Conservation (phyloP, 2,888 invertebrate species). For the Drosophila nr. medialis region DNA sequence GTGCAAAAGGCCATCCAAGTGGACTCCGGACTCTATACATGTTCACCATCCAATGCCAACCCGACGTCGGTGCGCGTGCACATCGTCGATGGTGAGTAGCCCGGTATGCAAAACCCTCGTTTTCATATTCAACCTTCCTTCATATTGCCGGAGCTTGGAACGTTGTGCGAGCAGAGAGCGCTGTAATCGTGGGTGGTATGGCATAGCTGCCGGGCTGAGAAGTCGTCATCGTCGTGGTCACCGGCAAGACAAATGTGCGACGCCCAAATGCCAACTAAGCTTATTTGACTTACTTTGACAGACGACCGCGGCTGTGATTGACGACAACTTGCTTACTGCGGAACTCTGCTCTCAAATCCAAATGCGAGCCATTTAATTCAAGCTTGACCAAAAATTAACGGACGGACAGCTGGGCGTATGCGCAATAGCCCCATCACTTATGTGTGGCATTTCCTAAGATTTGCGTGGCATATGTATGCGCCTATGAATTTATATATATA, state of each 20-base stretch:
- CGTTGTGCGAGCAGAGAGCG: constrained; percentile 1
- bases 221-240: constrained; percentile 6
- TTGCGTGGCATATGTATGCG: background rate
- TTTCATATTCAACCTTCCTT: constrained; percentile 20
- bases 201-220: background rate
- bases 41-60: constrained; percentile 93
- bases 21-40: constrained; percentile 93
- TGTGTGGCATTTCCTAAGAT: background rate
- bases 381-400: constrained; percentile 8
- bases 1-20: constrained; percentile 92
- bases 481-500: background rate
- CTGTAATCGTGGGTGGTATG: background rate
- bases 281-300: constrained; percentile 68
- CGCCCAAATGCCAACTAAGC: constrained; percentile 63
- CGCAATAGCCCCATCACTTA: background rate
- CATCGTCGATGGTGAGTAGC: constrained; percentile 92
- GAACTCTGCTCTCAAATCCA: background rate
- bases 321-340: constrained; percentile 50
- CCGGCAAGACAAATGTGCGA: constrained; percentile 62
- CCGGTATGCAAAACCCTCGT: constrained; percentile 68
- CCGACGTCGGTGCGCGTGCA: constrained; percentile 92
- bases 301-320: constrained; percentile 61
- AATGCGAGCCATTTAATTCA: constrained; percentile 8
- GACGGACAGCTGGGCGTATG: constrained; percentile 3
- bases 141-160: constrained; percentile 4